Percentiles rank a stretch among this genome's conserved stretches.
phyloP scores from a whole-genome alignment of 2,113 vertebrate species.

The Smithornis capensis region DNA sequence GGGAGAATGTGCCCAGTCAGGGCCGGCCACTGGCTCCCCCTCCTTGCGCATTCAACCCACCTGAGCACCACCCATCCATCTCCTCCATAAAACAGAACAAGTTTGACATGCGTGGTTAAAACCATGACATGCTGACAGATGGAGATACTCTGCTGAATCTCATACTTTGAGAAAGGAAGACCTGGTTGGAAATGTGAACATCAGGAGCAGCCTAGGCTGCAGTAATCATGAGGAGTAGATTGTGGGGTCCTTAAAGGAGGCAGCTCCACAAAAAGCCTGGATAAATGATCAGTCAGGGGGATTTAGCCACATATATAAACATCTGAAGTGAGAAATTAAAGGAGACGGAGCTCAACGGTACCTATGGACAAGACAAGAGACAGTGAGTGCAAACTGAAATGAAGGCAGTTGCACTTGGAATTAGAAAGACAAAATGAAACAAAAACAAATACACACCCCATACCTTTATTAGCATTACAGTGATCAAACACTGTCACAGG shows the following conservation, averaged over 20 bases:
- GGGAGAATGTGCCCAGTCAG: too few relatives aligned
- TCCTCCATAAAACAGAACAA: too few relatives aligned
- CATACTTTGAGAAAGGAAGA: neutral
- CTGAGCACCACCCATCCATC: too few relatives aligned
- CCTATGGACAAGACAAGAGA: neutral
- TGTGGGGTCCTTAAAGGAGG: neutral
- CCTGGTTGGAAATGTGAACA: neutral
- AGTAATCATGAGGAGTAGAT: neutral
- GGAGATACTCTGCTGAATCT: neutral
- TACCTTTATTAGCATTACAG: neutral
- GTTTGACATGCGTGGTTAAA: too few relatives aligned
- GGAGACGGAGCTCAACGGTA: neutral
- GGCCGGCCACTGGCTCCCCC: too few relatives aligned
- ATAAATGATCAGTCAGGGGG: neutral
- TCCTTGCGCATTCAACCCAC: too few relatives aligned
- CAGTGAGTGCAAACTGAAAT: neutral
- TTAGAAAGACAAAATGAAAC: neutral
- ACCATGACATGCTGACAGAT: too few relatives aligned
- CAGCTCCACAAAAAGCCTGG: neutral
- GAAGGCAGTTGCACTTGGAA: neutral
- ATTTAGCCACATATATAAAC: neutral
- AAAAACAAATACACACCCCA: neutral
- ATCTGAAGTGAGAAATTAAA: neutral
- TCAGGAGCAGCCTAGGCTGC: neutral
- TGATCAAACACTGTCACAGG: neutral